Evolutionary conservation across 2,888 invertebrate species (phyloP), one percentile per base, ranked within the genome.

Genomic region (Dusona sp.): DNA sequence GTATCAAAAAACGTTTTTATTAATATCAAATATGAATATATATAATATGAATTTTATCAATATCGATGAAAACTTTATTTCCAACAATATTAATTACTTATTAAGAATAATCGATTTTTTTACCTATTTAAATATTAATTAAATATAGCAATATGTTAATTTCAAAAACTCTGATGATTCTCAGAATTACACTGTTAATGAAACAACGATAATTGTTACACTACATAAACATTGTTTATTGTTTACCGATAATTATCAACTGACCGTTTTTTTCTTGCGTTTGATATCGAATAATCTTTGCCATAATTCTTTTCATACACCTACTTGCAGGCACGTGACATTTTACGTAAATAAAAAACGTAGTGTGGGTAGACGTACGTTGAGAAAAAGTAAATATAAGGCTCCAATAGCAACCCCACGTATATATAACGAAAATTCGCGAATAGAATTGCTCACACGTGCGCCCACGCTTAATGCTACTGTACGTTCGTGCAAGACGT

Each of bases 371-470:
- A 57, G 72, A 79, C 33, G 25, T 11, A 73, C 73, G 42, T 36
- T 73, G 54, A 7, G 16, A 36, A 22, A 64, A 67, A 25, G 79
- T 57, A 57, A 51, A 68, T 29, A 45, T 33, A 75, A 74, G n/a
- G n/a, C 57, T 72, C 16, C 25, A 51, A 72, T 64, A 33, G 42
- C 9, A 61, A 25, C 64, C 22, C 19, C 25, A 0, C 54, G n/a
- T 42, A 16, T 38, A 25, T n/a, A 67, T 79, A 64, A 67, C 64
- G 78, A 74, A 81, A 78, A 85, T 73, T 85, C 57, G 29, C 78
- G 74, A 79, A 82, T 85, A 78, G 77, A 82, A 79, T 74, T 70
- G 85, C 78, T 82, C 78, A 74, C 85, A 85, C 85, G 85, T 82
- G 82, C 79, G 68, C 54, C 61, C 68, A 72, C 73, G 51, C 80